Conservation (phyloP, 2,797 vertebrate genomes). For the Allobates femoralis region DNA sequence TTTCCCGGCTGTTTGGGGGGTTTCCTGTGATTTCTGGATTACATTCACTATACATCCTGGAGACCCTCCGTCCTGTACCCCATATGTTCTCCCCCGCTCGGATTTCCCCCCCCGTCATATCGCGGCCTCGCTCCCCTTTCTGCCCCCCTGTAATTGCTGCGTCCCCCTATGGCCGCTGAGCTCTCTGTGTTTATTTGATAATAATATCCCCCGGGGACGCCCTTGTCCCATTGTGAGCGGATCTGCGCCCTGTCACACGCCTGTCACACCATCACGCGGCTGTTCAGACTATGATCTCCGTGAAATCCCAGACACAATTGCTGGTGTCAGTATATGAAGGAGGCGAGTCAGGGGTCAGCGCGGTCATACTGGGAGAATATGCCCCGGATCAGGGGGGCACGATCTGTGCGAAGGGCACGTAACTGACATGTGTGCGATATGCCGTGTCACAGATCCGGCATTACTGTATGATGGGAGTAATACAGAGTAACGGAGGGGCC, state of each 20-base stretch:
- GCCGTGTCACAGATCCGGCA: background rate
- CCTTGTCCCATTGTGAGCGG: conserved; percentile 53
- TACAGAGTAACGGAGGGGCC: too few species aligned
- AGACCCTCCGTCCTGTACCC: background rate
- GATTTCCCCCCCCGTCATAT: conserved; percentile 1
- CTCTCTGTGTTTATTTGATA: conserved; percentile 53
- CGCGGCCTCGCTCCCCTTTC: background rate
- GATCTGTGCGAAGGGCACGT: background rate
- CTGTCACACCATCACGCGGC: conserved; percentile 57
- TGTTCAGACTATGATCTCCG: conserved; percentile 49
- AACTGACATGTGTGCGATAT: background rate
- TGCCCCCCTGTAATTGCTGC: conserved; percentile 25
- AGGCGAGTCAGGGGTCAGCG: conserved; percentile 49
- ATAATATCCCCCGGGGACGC: conserved; percentile 49
- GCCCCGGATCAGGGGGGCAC: conserved; percentile 16
- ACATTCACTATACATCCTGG: background rate
- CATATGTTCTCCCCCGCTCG: conserved; percentile 38
- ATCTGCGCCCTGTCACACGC: conserved; percentile 62
- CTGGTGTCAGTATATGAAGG: conserved; percentile 52
- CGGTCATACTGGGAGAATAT: conserved; percentile 52
- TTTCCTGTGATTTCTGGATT: background rate
- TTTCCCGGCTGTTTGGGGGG: background rate
- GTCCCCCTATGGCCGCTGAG: conserved; percentile 16
- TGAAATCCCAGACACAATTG: conserved; percentile 61
- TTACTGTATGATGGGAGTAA: too few species aligned